phyloP scores from a whole-genome alignment of 2,113 vertebrate genomes.

The Pipa parva region DNA sequence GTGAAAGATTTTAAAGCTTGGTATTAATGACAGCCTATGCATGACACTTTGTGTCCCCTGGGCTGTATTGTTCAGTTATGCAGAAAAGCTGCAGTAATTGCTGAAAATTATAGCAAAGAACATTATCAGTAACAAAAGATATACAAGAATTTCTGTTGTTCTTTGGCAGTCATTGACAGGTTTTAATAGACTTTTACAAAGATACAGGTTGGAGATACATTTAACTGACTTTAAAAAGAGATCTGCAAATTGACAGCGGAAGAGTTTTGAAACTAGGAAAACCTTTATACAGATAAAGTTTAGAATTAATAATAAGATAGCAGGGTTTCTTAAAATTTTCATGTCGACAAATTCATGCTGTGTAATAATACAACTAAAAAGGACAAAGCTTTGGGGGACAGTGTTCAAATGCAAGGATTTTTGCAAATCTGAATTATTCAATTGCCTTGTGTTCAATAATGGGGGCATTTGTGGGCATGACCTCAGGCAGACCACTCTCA shows the following conservation, averaged over 20 bases:
- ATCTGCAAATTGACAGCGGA: background rate
- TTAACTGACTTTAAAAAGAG: background rate
- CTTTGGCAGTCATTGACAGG: background rate
- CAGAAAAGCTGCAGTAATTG: background rate
- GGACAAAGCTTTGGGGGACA: too few species aligned
- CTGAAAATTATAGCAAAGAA: background rate
- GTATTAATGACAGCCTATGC: conserved; percentile 40
- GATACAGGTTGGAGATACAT: background rate
- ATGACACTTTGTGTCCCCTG: conserved; percentile 17
- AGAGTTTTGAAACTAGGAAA: too few species aligned
- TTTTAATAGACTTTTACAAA: background rate
- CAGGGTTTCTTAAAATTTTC: too few species aligned
- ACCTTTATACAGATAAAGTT: too few species aligned
- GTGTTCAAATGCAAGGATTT: too few species aligned
- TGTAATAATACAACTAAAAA: too few species aligned
- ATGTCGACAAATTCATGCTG: too few species aligned
- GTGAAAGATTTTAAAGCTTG: conserved; percentile 19
- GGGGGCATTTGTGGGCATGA: too few species aligned
- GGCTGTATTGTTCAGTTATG: background rate
- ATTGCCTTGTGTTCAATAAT: too few species aligned
- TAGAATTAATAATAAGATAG: too few species aligned
- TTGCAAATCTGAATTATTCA: too few species aligned
- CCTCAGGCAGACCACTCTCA: too few species aligned
- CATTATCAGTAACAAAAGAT: background rate
- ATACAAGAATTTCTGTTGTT: background rate